Conservation (phyloP, 2,113 vertebrate genomes). For the Varanus salvator region DNA sequence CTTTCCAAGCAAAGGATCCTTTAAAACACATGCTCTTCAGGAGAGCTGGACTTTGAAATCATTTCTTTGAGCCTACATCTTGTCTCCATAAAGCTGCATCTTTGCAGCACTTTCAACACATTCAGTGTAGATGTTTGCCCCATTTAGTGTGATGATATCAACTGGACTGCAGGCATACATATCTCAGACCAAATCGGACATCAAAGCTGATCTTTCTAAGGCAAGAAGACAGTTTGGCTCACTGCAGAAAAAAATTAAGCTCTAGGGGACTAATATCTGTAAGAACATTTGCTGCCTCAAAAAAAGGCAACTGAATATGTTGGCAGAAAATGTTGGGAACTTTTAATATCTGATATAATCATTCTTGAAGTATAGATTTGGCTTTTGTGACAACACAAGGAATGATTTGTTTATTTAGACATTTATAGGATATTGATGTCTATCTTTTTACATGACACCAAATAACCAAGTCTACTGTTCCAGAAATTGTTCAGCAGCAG, state of each 20-base stretch:
- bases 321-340: background rate
- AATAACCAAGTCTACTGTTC: background rate
- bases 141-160: background rate
- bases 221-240: constrained; percentile 10
- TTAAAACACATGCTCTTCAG: background rate
- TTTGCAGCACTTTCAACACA: background rate
- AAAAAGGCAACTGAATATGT: background rate
- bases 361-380: background rate
- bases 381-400: background rate
- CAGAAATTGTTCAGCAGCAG: background rate
- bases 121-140: background rate
- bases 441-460: background rate
- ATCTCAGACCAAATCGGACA: constrained; percentile 5
- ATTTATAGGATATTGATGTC: background rate
- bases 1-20: background rate
- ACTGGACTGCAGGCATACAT: background rate
- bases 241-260: background rate
- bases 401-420: background rate
- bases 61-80: background rate
- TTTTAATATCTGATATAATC: background rate
- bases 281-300: constrained; percentile 10
- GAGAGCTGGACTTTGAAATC: constrained; percentile 13
- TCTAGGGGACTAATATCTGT: background rate
- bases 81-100: constrained; percentile 7
- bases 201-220: constrained; percentile 9